A percentile compares a stretch with the other conserved stretches of the same genome.
Evolutionary conservation across 2,113 vertebrate species (phyloP).

Genomic region (Globicephala melas): DNA sequence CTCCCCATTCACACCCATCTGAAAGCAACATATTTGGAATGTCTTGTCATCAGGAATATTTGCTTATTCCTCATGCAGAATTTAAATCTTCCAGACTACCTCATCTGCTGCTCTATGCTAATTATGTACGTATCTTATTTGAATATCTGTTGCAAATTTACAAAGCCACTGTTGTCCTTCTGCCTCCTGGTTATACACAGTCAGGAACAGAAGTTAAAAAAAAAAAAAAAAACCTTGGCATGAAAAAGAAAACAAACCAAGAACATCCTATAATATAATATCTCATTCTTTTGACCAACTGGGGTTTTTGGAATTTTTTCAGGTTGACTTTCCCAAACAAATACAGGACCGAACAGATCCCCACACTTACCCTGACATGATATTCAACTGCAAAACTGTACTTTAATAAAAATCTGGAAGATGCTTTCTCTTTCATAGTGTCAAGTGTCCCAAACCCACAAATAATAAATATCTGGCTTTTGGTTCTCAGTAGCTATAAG

Average conservation of each 20-base stretch:
- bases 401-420: neutral
- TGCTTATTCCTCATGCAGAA: neutral
- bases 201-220: neutral
- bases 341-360: neutral
- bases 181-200: neutral
- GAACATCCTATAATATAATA: neutral
- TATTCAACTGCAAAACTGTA: neutral
- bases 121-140: slow-evolving; percentile 55
- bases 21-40: neutral
- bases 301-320: neutral
- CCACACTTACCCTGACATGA: neutral
- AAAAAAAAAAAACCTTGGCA: neutral
- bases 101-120: slow-evolving; percentile 47
- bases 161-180: slow-evolving; percentile 3
- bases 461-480: neutral
- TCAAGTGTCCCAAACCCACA: neutral
- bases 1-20: neutral
- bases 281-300: neutral
- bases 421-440: neutral
- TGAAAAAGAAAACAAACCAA: neutral
- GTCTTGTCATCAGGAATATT: fast-evolving
- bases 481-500: neutral
- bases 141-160: slow-evolving; percentile 40
- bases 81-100: neutral
- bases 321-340: neutral